Evolutionary conservation across 2,113 vertebrate species (phyloP).

Genomic region (Pseudorhombus dupliciocellatus): DNA sequence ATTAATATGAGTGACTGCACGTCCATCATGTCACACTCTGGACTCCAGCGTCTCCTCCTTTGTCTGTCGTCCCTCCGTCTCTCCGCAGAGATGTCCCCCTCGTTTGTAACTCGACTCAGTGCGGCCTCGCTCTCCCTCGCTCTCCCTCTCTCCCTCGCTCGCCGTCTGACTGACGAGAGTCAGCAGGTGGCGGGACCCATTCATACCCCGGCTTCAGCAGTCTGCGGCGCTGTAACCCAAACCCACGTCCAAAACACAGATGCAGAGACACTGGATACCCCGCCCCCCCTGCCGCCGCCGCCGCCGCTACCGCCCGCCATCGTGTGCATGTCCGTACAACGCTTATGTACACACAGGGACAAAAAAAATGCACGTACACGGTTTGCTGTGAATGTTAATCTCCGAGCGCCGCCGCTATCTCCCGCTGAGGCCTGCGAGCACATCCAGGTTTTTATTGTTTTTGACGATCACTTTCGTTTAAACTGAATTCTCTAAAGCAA

Average conservation of each 20-base stretch:
- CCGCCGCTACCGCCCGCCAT: too few species aligned
- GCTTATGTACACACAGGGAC: conserved; percentile 48
- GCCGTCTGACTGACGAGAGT: conserved; percentile 71
- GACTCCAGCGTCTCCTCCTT: background rate
- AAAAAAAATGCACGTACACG: conserved; percentile 30
- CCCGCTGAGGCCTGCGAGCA: conserved; percentile 13
- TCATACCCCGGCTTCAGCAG: conserved; percentile 64
- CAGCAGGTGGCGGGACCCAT: conserved; percentile 76
- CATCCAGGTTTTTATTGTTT: background rate
- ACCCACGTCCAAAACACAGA: conserved; percentile 66
- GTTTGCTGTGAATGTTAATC: conserved; percentile 23
- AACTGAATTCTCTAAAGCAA: conserved; percentile 15
- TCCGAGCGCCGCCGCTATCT: background rate
- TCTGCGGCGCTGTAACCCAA: conserved; percentile 71
- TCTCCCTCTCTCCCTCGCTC: conserved; percentile 22
- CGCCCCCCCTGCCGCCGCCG: conserved; percentile 13
- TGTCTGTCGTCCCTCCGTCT: conserved; percentile 29
- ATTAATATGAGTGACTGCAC: conserved; percentile 6
- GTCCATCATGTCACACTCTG: background rate
- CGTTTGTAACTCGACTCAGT: conserved; percentile 72
- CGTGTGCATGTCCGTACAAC: conserved; percentile 32
- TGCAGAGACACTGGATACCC: conserved; percentile 48
- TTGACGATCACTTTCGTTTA: conserved; percentile 11
- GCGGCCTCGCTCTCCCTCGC: conserved; percentile 46
- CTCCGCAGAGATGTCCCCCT: conserved; percentile 59